phyloP scores from a whole-genome alignment of 2,113 vertebrate species.

The Mustelus asterias region DNA sequence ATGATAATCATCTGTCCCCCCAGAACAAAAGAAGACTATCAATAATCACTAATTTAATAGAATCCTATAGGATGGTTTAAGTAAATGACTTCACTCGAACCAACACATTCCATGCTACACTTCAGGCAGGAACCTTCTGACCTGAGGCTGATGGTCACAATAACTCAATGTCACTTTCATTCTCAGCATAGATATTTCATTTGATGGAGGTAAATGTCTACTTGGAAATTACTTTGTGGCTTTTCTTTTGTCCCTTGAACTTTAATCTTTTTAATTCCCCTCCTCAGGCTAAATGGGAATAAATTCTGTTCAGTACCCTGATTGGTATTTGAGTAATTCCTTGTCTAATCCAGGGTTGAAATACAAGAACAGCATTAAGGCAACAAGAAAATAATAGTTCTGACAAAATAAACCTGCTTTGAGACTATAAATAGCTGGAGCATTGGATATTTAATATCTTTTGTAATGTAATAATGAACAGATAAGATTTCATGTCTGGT shows the following conservation, averaged over 20 bases:
- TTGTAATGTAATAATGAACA: not conserved
- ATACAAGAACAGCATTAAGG: not conserved
- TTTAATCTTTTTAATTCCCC: not conserved
- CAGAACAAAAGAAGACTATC: not conserved
- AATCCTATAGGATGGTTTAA: not conserved
- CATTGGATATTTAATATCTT: slow-evolving; percentile 10
- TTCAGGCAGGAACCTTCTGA: not conserved
- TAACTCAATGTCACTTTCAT: not conserved
- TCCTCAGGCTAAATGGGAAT: slow-evolving; percentile 15
- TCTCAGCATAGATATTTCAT: not conserved
- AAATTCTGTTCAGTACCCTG: not conserved
- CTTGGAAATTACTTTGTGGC: not conserved
- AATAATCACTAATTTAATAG: not conserved
- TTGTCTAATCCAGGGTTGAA: not conserved
- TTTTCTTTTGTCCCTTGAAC: not conserved
- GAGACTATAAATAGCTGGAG: not conserved
- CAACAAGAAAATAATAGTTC: not conserved
- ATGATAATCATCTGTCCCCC: not conserved
- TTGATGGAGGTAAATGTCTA: not conserved
- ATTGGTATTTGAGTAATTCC: not conserved
- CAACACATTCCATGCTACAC: not conserved
- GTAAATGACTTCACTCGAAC: not conserved
- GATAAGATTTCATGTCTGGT: not conserved
- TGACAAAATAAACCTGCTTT: slow-evolving; percentile 6
- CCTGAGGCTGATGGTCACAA: not conserved